These are phyloP conservation scores for mouse (Mus musculus) DNA, from an alignment of 2,113 vertebrate genomes.

Conservation along the genomic window GRCm39 chr16:23327501-23328000, in stretches of 20 bases:
- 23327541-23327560: not conserved
- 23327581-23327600: not conserved
- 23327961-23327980: not conserved
- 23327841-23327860: not conserved
- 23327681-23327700: not conserved
- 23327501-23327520: not conserved
- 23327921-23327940: not conserved
- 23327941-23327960: not conserved
- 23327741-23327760: not conserved
- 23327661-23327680: not conserved
- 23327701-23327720: not conserved
- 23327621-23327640: not conserved
- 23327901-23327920: not conserved
- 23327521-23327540: not conserved
- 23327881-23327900: slow-evolving; percentile 24
- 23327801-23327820: not conserved
- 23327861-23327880: not conserved
- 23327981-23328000: not conserved
- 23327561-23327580: not conserved
- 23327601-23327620: not conserved
- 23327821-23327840: not conserved
- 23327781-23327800: not conserved
- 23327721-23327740: not conserved
- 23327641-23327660: not conserved
- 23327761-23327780: not conserved